Evolutionary conservation across 1,140 invertebrate genomes (phyloP), one percentile per base, ranked within the genome.

Genomic region (Leucophenga varia): DNA sequence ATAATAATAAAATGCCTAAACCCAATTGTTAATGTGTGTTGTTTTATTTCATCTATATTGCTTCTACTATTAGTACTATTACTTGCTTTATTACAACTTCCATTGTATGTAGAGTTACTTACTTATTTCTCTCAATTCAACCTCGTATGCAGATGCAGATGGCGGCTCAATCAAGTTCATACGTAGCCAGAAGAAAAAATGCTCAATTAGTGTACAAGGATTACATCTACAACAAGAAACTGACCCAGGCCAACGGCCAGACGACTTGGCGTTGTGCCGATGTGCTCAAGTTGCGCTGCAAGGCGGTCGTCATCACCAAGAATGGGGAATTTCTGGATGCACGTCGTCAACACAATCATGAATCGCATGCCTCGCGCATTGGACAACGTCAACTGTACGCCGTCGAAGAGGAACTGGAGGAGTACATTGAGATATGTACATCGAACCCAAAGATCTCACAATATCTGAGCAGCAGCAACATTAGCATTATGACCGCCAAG

Each of bases 171-270:
- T 67, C 34, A 49, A 49, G 22, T 72, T 67, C 39, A 72, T 72
- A 30, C 60, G 69, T 31, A 72, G 69, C 50, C 69, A 72, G 20
- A 72, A 72, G 52, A 72, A 67, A 47, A 41, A 72, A 72, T 39
- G 61, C 69, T 19, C 69, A 72, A 32, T 43, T 72, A 32, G 69
- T 72, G 12, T 69, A 48, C 50, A 52, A 56, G 21, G 49, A 65
- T 28, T 72, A 55, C 34, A 72, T 72, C 8, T 72, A 72, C 50
- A 72, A 72, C 48, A 72, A 72, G 45, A 72, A 72, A 45, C 48
- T 72, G 5, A 72, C 69, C 0, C 69, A 72, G 20, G 64, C 61
- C 12, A 72, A 72, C 41, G 69, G 69, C 12, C 69, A 72, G 20
- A 72, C 69, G 3, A 72, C 69, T 9, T 72, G 69, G 69, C 49